These are phyloP conservation scores for Saturnia japonica DNA, from an alignment of 2,888 invertebrate genomes.

Conservation along the genomic window DNA sequence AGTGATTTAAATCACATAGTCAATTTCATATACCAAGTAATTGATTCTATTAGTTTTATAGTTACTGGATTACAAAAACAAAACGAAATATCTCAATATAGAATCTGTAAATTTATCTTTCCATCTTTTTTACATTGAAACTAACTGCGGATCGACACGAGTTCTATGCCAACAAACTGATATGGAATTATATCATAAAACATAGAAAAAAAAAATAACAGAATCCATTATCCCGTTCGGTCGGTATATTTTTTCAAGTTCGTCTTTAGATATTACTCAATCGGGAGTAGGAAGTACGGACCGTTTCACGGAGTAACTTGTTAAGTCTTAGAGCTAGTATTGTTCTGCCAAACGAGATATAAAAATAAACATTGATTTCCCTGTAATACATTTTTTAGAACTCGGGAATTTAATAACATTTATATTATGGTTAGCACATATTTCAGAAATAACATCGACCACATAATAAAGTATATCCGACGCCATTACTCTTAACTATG, in stretches of 20 bases:
- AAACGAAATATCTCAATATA: background rate
- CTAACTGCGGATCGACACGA: background rate
- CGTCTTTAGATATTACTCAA: slow-evolving; percentile 29
- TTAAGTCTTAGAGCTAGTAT: background rate
- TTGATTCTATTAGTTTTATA: background rate
- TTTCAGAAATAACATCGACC: too few relatives aligned
- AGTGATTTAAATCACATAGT: too few relatives aligned
- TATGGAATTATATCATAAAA: slow-evolving; percentile 8
- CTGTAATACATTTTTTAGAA: too few relatives aligned
- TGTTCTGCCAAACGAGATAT: background rate
- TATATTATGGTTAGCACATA: too few relatives aligned
- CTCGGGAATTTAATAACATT: too few relatives aligned
- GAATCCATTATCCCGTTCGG: slow-evolving; percentile 38
- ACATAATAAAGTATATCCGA: too few relatives aligned
- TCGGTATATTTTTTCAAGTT: slow-evolving; percentile 18
- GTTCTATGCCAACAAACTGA: background rate
- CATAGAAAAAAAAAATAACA: slow-evolving; percentile 9
- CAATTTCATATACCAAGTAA: too few relatives aligned
- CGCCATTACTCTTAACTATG: too few relatives aligned
- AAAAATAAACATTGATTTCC: background rate
- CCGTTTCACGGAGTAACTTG: slow-evolving; percentile 42
- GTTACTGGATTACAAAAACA: background rate
- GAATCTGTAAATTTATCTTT: background rate
- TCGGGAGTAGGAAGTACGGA: slow-evolving; percentile 35
- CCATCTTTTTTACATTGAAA: background rate